Base-by-base conservation (phyloP, 2,113 vertebrate species). In the Platichthys stellatus region DNA sequence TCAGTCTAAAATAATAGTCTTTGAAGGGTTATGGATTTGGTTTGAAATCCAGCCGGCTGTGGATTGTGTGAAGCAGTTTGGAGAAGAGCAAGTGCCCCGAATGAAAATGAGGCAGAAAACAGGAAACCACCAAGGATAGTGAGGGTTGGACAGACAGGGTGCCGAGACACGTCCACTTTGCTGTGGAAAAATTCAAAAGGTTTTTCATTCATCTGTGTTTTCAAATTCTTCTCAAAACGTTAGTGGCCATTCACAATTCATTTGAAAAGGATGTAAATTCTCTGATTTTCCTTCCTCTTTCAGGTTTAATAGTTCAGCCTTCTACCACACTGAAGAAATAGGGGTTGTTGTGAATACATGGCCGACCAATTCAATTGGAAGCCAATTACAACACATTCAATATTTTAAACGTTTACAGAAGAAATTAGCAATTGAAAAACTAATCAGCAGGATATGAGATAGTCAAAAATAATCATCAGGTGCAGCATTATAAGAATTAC, bases 31-130 rank as follows among this genome's bases (percentile, higher is more conserved):
- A 38, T 38, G 40, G 17, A 12, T 77, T 68, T 77, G 63, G 54
- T 71, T 70, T 21, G 28, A 78, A 76, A 65, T 76, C 26, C 72
- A 75, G 69, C 63, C 57, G 68, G 68, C 28, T 69, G 69, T 86
- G 65, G 66, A 51, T 35, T 81, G 58, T 73, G 15, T 38, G 60
- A 79, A 61, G 51, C 74, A 72, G 69, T 69, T 86, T 74, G 70
- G 70, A 74, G 40, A 21, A 12, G 38, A 66, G 54, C 63, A 4
- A 74, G 45, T 68, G 64, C 24, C 38, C 26, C 43, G 75, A 77
- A 65, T 79, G 43, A 38, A 63, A 82, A 80, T 56, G 51, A 68
- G 57, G 64, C 24, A 61, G 59, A 31, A 74, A 82, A 81, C 56
- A 56, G 43, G 31, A 24, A 79, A 79, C 57, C 35, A 59, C 63